Conservation (phyloP, 2,797 vertebrate genomes). For the Diplodus puntazzo region DNA sequence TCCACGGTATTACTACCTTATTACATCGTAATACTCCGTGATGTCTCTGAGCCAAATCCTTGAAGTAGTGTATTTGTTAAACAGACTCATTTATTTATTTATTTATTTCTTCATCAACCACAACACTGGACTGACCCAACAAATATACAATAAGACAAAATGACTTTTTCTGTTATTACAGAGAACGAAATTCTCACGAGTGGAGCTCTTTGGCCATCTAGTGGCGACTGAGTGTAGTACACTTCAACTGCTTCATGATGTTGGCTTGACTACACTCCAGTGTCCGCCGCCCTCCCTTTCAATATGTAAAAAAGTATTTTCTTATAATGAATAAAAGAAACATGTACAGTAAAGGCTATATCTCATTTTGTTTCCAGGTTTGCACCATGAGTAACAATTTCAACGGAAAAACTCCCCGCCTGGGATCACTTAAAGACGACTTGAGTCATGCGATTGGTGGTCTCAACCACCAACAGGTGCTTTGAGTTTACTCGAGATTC, state of each 20-base stretch:
- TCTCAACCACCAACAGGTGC: background rate
- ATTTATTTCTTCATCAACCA: too few relatives aligned
- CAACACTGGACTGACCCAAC: too few relatives aligned
- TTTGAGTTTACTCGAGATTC: background rate
- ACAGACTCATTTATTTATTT: background rate
- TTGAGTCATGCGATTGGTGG: background rate
- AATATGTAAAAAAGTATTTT: too few relatives aligned
- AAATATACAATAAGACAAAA: background rate
- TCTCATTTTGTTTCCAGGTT: too few relatives aligned
- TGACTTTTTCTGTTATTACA: background rate
- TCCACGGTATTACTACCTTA: background rate
- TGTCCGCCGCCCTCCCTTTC: background rate
- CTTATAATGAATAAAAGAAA: background rate
- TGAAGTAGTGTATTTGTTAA: background rate
- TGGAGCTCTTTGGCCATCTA: constrained; percentile 27
- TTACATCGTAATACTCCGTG: background rate
- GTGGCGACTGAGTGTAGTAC: background rate
- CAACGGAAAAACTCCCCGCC: background rate
- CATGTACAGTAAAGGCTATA: background rate
- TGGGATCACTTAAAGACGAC: background rate
- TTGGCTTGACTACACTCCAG: background rate
- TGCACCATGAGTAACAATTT: background rate
- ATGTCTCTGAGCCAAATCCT: background rate
- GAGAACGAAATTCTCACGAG: background rate
- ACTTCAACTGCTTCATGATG: background rate